Evolutionary conservation across 2,113 vertebrate species (phyloP).

Genomic region (Cisticola juncidis): DNA sequence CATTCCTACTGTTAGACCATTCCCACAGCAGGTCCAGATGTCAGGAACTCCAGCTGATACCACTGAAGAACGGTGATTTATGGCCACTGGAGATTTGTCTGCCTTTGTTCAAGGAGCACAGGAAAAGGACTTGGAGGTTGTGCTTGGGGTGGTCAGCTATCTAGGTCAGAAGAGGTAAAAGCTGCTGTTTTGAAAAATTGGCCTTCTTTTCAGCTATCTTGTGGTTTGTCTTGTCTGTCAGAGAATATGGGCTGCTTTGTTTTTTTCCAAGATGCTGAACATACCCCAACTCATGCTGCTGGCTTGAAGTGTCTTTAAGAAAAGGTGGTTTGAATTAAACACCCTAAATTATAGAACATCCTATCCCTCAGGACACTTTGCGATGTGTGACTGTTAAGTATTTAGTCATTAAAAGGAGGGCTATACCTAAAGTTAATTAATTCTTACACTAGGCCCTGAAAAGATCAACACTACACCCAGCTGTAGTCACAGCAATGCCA

Average conservation of each 20-base stretch:
- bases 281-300: background rate
- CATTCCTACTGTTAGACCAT: background rate
- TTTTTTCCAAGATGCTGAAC: constrained; percentile 2
- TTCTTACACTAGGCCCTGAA: background rate
- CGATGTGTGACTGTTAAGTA: background rate
- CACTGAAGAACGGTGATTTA: background rate
- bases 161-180: constrained; percentile 16
- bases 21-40: background rate
- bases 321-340: constrained; percentile 26
- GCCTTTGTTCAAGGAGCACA: background rate
- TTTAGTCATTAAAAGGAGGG: background rate
- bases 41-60: background rate
- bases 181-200: background rate
- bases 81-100: background rate
- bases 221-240: background rate
- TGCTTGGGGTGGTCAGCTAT: background rate
- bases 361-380: background rate
- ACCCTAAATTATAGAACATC: background rate
- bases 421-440: background rate
- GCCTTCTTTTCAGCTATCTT: background rate
- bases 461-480: background rate
- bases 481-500: background rate
- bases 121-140: background rate
- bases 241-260: background rate
- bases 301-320: background rate